Base-by-base conservation (phyloP, 2,113 vertebrate genomes). In the Sinocyclocheilus maitianheensis region DNA sequence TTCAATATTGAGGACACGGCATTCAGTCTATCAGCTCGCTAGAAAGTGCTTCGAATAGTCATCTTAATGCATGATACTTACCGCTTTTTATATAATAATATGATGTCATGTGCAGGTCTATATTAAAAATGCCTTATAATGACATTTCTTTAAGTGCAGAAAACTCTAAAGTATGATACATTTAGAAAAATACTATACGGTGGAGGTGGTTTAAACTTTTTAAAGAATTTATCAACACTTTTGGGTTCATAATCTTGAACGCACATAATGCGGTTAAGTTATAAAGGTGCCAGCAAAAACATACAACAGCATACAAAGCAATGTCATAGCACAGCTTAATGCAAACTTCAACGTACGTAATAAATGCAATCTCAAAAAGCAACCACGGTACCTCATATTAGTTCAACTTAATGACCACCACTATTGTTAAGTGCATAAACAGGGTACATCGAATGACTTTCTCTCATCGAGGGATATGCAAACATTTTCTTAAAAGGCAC, bases 361-460 rank as follows among this genome's bases (percentile, higher is more conserved):
- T 95, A 72, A 97, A 96, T 97, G 96, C 95, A 95, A 96, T 95
- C 96, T 96, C 94, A 77, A 95, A 95, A 96, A 87, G 88, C 85
- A 87, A 85, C 74, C 81, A 96, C 96, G 93, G 96, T 96, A 95
- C 92, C 94, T 96, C 95, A 95, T 94, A 94, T 96, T 94, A 91
- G 95, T 95, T 95, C 95, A 94, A 96, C 96, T 94, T 94, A 95
- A 96, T 94, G 95, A 74, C 79, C 65, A 82, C 26, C 88, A 87
- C 88, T 83, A 85, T 76, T 81, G 65, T 53, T 87, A 75, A 89
- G 85, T 89, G 88, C 83, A 85, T 85, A 72, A 79, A 89, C 86
- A 74, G 46, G 76, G 74, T 86, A 88, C 84, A 88, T 86, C 88
- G 11, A 79, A 89, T 77, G 77, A 55, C 81, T 85, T 75, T 34